Conservation (phyloP, 2,888 invertebrate species). For the Drosophila vallismaia region DNA sequence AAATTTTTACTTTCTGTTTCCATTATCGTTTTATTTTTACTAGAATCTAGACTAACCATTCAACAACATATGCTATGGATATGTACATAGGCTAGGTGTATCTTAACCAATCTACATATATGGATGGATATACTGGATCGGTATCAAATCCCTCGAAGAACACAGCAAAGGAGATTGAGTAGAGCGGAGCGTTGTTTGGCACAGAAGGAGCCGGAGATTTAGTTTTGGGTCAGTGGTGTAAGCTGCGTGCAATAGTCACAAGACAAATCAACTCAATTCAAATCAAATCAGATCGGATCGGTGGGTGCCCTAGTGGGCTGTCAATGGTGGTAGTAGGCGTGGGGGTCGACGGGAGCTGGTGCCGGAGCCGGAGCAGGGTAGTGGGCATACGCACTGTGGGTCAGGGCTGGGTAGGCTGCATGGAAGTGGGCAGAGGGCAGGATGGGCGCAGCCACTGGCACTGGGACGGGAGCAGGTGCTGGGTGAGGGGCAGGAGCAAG, state of each 20-base stretch:
- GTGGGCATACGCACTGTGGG: conserved; percentile 75
- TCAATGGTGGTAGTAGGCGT: conserved; percentile 77
- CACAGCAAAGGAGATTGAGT: conserved; percentile 48
- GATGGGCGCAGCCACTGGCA: conserved; percentile 46
- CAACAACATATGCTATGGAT: conserved; percentile 73
- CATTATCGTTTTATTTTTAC: conserved; percentile 48
- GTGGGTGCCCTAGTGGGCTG: conserved; percentile 40
- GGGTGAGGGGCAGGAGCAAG: conserved; percentile 54
- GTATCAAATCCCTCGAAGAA: conserved; percentile 55
- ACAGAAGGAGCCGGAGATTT: conserved; percentile 31
- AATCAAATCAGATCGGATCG: conserved; percentile 22
- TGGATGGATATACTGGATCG: conserved; percentile 28
- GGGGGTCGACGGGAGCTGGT: conserved; percentile 62
- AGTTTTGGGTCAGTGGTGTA: conserved; percentile 31
- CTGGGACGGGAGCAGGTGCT: conserved; percentile 50
- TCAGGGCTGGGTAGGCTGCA: conserved; percentile 79
- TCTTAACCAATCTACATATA: conserved; percentile 40
- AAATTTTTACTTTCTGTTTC: background rate
- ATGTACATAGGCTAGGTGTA: conserved; percentile 41
- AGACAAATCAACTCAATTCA: conserved; percentile 21
- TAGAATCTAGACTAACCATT: conserved; percentile 59
- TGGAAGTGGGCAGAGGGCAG: conserved; percentile 70
- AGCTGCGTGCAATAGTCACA: conserved; percentile 14
- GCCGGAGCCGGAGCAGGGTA: conserved; percentile 64
- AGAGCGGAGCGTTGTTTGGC: conserved; percentile 30